A percentile compares a stretch with the other conserved stretches of the same genome.
Conservation (phyloP, 2,797 vertebrate species). For the Melanotaenia pygmaea region DNA sequence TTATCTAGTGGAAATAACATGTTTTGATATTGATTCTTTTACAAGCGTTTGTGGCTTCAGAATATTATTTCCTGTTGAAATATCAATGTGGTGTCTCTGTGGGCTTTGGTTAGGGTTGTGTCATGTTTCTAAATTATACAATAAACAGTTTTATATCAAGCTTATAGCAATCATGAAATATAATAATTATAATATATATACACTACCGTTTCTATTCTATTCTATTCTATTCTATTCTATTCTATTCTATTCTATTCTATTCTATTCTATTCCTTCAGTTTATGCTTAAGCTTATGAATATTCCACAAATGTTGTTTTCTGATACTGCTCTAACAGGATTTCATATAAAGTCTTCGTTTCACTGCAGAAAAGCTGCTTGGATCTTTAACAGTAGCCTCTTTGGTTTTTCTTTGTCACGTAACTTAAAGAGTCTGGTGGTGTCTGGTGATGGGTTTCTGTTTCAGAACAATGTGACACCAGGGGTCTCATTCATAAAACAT, state of each 20-base stretch:
- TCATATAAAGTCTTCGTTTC: too few relatives aligned
- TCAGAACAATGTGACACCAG: too few relatives aligned
- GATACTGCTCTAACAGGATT: not conserved
- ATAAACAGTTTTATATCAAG: conserved; percentile 12
- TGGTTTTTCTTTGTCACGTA: too few relatives aligned
- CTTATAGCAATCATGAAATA: not conserved
- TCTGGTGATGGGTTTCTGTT: too few relatives aligned
- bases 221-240: too few relatives aligned
- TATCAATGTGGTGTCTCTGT: conserved; percentile 24
- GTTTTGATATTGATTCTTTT: conserved; percentile 52
- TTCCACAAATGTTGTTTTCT: not conserved
- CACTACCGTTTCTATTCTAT: too few relatives aligned
- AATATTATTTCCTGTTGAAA: conserved; percentile 39
- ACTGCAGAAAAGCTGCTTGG: too few relatives aligned
- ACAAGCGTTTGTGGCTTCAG: conserved; percentile 22
- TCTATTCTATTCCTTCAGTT: conserved; percentile 26
- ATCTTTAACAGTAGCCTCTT: too few relatives aligned
- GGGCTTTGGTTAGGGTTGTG: not conserved
- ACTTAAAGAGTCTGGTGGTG: too few relatives aligned
- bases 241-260: too few relatives aligned
- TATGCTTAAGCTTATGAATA: conserved; percentile 1
- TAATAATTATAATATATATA: too few relatives aligned
- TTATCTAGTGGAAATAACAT: conserved; percentile 42
- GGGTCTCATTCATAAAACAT: too few relatives aligned
- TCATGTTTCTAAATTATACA: conserved; percentile 12